phyloP scores from a whole-genome alignment of 2,888 invertebrate genomes.

The Caenorhabditis sp. region DNA sequence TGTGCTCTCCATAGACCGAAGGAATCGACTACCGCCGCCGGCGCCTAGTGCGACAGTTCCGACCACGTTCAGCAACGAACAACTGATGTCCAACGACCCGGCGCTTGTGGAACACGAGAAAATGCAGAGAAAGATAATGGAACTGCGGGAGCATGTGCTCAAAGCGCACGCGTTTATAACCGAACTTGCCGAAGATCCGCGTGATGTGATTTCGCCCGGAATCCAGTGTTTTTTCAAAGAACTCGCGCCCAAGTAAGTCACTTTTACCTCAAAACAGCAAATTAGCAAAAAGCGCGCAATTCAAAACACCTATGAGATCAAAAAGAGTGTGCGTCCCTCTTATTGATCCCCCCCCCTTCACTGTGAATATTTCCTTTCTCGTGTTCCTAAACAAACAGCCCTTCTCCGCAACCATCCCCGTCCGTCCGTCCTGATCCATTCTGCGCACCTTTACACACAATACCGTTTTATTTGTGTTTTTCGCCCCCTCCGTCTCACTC shows the following conservation, averaged over 20 bases:
- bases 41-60: slow-evolving; percentile 72
- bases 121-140: slow-evolving; percentile 45
- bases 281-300: no score
- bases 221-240: slow-evolving; percentile 49
- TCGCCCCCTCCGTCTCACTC: slow-evolving; percentile 14
- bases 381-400: no score
- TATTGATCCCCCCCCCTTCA: no score
- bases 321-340: no score
- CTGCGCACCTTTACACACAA: no score
- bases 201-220: slow-evolving; percentile 39
- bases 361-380: no score
- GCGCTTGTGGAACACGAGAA: slow-evolving; percentile 40
- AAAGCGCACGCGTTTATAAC: slow-evolving; percentile 52
- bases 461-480: slow-evolving; percentile 39
- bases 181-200: slow-evolving; percentile 36
- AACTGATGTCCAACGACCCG: slow-evolving; percentile 39
- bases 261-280: no score
- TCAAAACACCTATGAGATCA: no score
- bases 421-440: no score
- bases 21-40: slow-evolving; percentile 63
- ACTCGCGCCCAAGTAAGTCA: slow-evolving; percentile 39
- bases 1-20: slow-evolving; percentile 44
- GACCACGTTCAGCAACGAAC: slow-evolving; percentile 37
- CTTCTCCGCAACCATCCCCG: no score
- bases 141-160: slow-evolving; percentile 37